Evolutionary conservation across 2,888 invertebrate genomes (phyloP), one percentile per base, ranked within the genome.

Genomic region (Amphimallon solstitiale): DNA sequence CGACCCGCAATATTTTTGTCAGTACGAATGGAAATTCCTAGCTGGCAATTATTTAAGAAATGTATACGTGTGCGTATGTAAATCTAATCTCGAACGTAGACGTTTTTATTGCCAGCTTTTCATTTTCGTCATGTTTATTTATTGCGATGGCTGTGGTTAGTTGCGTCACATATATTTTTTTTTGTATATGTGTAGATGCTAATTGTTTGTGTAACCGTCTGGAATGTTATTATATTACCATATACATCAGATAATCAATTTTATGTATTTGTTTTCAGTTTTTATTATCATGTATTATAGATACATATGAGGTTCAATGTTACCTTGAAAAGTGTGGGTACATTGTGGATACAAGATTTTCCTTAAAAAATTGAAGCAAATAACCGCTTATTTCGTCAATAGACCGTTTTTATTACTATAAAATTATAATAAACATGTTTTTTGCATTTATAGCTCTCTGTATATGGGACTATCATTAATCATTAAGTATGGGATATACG

Each of bases 51-150:
- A 14, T 40, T 40, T 9, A 14, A 14, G 17, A 43, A 43, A 43
- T 14, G 14, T 43, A 43, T 12, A 14, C 14, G 43, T 9, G 14
- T 9, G 7, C 12, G 12, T 40, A 43, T 23, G 43, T 29, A 19
- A 59, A 29, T 43, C 9, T 6, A 43, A 59, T 34, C 38, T 5
- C 1, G 29, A 43, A 15, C 14, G 29, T 29, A 56, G 29, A 9
- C 56, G 17, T 45, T 43, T 59, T 59, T 59, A 59, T 59, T 19
- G 29, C 14, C 10, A 5, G 43, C 17, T 43, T 43, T 59, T 43
- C 23, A 51, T 51, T 35, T 35, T 23, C 43, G 56, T 59, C 56
- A 29, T 54, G 54, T 38, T 54, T 59, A 19, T 59, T 59, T 43
- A 59, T 59, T 43, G 29, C 29, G 29, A 29, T 29, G 29, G 29